Percentiles rank a stretch among this genome's conserved stretches.
Evolutionary conservation across 1,140 invertebrate species (phyloP).

Genomic region (Hermetia illucens): DNA sequence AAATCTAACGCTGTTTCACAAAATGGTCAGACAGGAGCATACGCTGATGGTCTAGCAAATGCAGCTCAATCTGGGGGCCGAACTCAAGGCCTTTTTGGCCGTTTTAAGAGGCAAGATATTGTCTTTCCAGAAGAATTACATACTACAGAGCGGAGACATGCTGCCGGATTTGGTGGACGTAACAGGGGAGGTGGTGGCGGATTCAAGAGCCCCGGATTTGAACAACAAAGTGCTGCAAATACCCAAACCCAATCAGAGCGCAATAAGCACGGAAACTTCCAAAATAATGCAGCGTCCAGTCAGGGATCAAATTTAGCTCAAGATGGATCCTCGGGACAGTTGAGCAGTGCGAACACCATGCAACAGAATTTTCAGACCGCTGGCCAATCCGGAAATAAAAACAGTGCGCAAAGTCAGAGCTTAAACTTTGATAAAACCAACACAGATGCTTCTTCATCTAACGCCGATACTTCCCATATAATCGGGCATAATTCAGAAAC

Average conservation of each 20-base stretch:
- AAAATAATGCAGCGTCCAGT: constrained; percentile 18
- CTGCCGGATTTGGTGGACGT: constrained; percentile 7
- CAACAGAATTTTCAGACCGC: constrained; percentile 10
- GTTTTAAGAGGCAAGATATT: not conserved
- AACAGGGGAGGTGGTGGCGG: constrained; percentile 7
- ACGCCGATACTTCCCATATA: constrained; percentile 18
- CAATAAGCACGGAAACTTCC: constrained; percentile 12
- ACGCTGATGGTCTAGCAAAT: not conserved
- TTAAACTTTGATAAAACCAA: constrained; percentile 16
- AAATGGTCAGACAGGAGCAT: constrained; percentile 8
- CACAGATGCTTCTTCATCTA: constrained; percentile 22
- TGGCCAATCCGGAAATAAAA: constrained; percentile 9
- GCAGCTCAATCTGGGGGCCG: too few species aligned
- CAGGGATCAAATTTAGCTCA: constrained; percentile 22
- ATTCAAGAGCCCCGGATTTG: constrained; percentile 14
- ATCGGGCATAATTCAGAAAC: constrained; percentile 13
- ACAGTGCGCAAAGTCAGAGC: constrained; percentile 21
- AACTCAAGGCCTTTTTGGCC: not conserved
- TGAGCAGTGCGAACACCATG: constrained; percentile 23
- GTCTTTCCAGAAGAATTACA: not conserved
- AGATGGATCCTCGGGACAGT: constrained; percentile 24
- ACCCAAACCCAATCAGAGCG: constrained; percentile 15
- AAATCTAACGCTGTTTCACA: constrained; percentile 18
- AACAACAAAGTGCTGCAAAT: constrained; percentile 26
- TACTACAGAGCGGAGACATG: too few species aligned